These are phyloP conservation scores for Pelobates cultripes DNA, from an alignment of 2,797 vertebrate species.

Conservation along the genomic window DNA sequence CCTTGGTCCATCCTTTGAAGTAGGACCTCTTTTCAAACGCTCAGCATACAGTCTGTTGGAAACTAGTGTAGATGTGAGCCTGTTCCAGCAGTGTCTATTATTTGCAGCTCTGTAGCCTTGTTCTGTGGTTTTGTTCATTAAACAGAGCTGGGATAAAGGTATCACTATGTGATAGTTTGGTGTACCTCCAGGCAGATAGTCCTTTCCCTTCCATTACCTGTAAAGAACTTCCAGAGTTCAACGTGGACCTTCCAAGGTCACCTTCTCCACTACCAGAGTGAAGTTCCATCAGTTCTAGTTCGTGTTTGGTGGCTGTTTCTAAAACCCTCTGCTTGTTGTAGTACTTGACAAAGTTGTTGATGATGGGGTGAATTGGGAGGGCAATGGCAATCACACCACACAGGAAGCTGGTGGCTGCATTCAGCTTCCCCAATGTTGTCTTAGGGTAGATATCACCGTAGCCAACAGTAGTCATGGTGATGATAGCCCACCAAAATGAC, in stretches of 20 bases:
- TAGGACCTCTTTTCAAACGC: too few species aligned
- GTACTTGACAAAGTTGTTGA: constrained; percentile 96
- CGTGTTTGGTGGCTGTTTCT: constrained; percentile 92
- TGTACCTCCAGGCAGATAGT: constrained; percentile 57
- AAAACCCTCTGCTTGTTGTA: constrained; percentile 95
- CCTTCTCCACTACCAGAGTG: constrained; percentile 74
- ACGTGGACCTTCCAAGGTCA: constrained; percentile 60
- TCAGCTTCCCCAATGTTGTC: constrained; percentile 92
- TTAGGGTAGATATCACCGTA: constrained; percentile 98
- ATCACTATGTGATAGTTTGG: constrained; percentile 81
- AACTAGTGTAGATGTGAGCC: too few species aligned
- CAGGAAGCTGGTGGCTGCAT: constrained; percentile 94
- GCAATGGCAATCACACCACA: constrained; percentile 96
- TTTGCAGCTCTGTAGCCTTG: constrained; percentile 78
- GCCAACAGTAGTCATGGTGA: constrained; percentile 98
- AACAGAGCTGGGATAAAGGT: constrained; percentile 82
- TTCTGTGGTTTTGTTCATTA: constrained; percentile 74
- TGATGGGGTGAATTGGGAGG: constrained; percentile 95
- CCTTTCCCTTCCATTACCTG: constrained; percentile 57
- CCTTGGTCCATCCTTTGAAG: too few species aligned
- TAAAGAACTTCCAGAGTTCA: constrained; percentile 58
- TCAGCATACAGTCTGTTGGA: too few species aligned
- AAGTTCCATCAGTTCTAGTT: constrained; percentile 93
- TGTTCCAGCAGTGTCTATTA: constrained; percentile 48
- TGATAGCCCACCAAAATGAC: constrained; percentile 99